A percentile compares a stretch with the other conserved stretches of the same genome.
These are phyloP conservation scores for Drosophila pruinosa DNA, from an alignment of 1,140 invertebrate genomes.

Conservation along the genomic window DNA sequence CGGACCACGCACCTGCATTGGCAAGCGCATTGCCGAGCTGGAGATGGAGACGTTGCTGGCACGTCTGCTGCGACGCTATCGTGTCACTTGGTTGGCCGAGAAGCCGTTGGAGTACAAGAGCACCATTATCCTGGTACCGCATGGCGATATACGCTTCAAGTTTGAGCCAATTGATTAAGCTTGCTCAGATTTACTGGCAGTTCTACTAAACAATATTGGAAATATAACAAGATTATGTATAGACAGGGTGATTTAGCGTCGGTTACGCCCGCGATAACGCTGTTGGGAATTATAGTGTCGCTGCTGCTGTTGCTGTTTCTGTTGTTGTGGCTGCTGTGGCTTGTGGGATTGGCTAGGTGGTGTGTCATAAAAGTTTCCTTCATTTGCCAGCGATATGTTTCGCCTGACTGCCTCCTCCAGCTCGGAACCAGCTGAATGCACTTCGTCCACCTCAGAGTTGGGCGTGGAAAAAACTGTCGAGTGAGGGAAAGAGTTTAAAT, in stretches of 20 bases:
- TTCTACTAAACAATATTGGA: constrained; percentile 57
- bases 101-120: constrained; percentile 62
- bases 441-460: constrained; percentile 29
- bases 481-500: neutral
- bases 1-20: constrained; percentile 85
- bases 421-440: constrained; percentile 7
- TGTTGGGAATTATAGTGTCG: constrained; percentile 50
- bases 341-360: neutral
- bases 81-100: constrained; percentile 68
- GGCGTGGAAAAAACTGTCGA: constrained; percentile 59
- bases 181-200: constrained; percentile 45
- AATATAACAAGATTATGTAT: constrained; percentile 45
- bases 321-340: constrained; percentile 12
- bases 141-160: constrained; percentile 62
- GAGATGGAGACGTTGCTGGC: constrained; percentile 87
- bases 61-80: constrained; percentile 84
- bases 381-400: neutral
- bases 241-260: constrained; percentile 33
- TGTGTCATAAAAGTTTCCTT: neutral
- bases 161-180: constrained; percentile 49
- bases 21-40: constrained; percentile 88
- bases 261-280: constrained; percentile 65
- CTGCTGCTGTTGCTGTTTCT: constrained; percentile 49
- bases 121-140: constrained; percentile 61
- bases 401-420: constrained; percentile 21